phyloP scores from a whole-genome alignment of 2,113 vertebrate genomes.

The Pristiophorus japonicus region DNA sequence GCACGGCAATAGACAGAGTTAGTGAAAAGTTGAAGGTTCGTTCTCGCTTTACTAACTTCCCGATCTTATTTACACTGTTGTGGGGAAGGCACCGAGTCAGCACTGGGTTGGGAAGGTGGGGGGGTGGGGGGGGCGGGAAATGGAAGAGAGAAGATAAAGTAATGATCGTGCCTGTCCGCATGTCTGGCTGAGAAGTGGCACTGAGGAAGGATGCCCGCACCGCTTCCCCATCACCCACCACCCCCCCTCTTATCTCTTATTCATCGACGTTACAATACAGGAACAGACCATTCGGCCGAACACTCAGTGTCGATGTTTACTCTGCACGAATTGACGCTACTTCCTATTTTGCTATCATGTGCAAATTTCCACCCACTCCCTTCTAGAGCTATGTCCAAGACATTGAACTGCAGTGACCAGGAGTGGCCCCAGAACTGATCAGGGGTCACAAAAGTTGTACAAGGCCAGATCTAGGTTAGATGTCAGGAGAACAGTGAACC shows the following conservation, averaged over 20 bases:
- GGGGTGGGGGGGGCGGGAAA: too few species aligned
- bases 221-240: too few species aligned
- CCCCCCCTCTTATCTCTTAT: not conserved
- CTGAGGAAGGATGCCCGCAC: not conserved
- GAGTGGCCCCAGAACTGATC: not conserved
- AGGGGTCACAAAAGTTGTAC: not conserved
- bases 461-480: too few species aligned
- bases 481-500: too few species aligned
- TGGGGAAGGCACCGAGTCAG: not conserved
- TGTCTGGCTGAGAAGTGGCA: not conserved
- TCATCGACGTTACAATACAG: not conserved
- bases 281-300: not conserved
- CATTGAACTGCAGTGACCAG: not conserved
- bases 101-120: too few species aligned
- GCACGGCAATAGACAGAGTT: too few species aligned
- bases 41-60: not conserved
- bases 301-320: not conserved
- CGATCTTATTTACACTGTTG: not conserved
- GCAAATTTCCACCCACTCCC: not conserved
- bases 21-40: not conserved
- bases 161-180: not conserved
- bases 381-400: not conserved
- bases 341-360: not conserved
- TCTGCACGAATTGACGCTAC: not conserved
- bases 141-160: not conserved